A percentile compares a stretch with the other conserved stretches of the same genome.
phyloP scores from a whole-genome alignment of 2,888 invertebrate genomes.

The Rhagium mordax region DNA sequence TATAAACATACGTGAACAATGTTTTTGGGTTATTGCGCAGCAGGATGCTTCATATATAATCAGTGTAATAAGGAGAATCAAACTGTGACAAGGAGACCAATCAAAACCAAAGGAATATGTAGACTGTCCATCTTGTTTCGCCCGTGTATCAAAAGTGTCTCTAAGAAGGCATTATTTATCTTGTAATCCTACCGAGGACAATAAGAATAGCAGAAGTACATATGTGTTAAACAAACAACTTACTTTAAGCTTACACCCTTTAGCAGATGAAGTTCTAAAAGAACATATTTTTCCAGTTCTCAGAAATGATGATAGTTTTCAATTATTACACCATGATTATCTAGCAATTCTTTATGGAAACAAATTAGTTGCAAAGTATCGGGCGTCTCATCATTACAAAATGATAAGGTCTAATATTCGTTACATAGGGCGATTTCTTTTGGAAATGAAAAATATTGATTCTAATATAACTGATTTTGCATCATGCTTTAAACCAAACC shows the following conservation, averaged over 20 bases:
- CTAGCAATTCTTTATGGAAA: neutral
- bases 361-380: neutral
- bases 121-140: neutral
- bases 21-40: too few relatives aligned
- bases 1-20: too few relatives aligned
- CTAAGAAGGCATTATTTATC: neutral
- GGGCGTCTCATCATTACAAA: neutral
- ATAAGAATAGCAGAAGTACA: neutral
- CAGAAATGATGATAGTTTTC: neutral
- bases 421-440: neutral
- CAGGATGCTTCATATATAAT: too few relatives aligned
- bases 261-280: neutral
- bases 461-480: neutral
- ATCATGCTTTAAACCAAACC: neutral
- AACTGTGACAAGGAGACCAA: neutral
- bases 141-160: neutral
- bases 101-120: neutral
- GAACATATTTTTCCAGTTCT: neutral
- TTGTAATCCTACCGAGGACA: neutral
- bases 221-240: too few relatives aligned
- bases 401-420: neutral
- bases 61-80: too few relatives aligned
- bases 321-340: neutral
- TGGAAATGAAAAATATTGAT: neutral
- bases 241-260: neutral